Evolutionary conservation across 1,140 invertebrate genomes (phyloP), one percentile per base, ranked within the genome.

Genomic region (Dendrolimus punctatus): DNA sequence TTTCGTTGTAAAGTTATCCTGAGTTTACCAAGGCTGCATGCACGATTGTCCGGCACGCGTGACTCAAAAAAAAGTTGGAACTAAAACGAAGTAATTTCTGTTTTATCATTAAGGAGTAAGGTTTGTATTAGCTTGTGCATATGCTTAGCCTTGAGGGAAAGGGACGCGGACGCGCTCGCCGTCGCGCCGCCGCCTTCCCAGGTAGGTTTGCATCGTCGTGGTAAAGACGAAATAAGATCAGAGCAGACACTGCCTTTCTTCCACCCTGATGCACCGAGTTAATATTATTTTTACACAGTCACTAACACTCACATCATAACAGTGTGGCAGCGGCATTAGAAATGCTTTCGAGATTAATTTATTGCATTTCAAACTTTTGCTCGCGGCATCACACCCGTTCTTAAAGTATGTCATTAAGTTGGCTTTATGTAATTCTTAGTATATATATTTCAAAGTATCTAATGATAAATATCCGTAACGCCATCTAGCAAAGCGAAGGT

Each of bases 111-210:
- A 46, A 6, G 37, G 6, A 7, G 44, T 70, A 69, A 64, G 64
- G 72, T 53, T 51, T 57, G 57, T 57, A 62, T 59, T 80, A 40
- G 65, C 44, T 39, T 64, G 62, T 49, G 56, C 8, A 45, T n/a
- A 10, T 10, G 39, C 6, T 52, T 72, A 76, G 73, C 79, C 76
- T 82, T 82, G 79, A 73, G 76, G 69, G 75, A 82, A 82, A 80
- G 79, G 79, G 75, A 80, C 76, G 79, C 72, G 58, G 64, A 46
- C 63, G 58, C 54, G 54, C 49, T 60, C 71, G 68, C 66, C 74
- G 68, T 58, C 73, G 76, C 69, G 68, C 71, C 73, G 72, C 67
- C 74, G 66, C 68, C 68, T 70, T 66, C 66, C 66, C 72, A 78
- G 76, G 79, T 76, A 80, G 74, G 62, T 51, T 57, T 59, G 56